Evolutionary conservation across 2,888 invertebrate genomes (phyloP), one percentile per base, ranked within the genome.

Genomic region (Orgyia antiqua): DNA sequence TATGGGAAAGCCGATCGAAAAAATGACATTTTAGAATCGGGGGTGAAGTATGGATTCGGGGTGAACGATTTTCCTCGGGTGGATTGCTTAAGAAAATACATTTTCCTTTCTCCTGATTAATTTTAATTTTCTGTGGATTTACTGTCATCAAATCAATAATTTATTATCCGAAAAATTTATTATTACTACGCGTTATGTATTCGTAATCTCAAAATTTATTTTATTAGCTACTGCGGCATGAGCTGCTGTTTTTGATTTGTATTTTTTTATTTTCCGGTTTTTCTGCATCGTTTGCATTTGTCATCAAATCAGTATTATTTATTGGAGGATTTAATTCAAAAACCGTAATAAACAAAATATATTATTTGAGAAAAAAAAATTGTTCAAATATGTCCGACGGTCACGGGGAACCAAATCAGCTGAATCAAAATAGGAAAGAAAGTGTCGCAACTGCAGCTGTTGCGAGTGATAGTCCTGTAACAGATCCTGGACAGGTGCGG

Each of bases 401-500:
- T 3, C 82, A 78, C 41, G 76, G 71, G 1, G 83, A 84, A 42
- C 68, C 73, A 6, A 74, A 66, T 49, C 68, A 65, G 33, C 52
- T 59, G 26, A 73, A 68, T 46, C 63, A 62, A 15, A 59, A 47
- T 25, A 63, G 83, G 21, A 84, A 84, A 43, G 86, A 84, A 24
- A 80, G 73, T 50, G 73, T 83, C n/a, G 62, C 61, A 2, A 59
- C 57, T 2, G 79, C 79, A 2, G 88, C 87, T 51, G 82, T 90
- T 29, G 88, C 92, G 6, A 89, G 89, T 50, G 93, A 93, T 72
- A 91, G 91, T 58, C 93, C 93, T 33, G 90, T 93, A 48, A 93
- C 93, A 21, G 93, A 93, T 72, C 93, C 93, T 36, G 93, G 93
- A 24, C 92, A 92, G 40, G 84, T 78, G 1, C 66, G 78, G 38